Evolutionary conservation across 2,797 vertebrate species (phyloP), one percentile per base, ranked within the genome.

Genomic region (Cacajao melanocephalus): DNA sequence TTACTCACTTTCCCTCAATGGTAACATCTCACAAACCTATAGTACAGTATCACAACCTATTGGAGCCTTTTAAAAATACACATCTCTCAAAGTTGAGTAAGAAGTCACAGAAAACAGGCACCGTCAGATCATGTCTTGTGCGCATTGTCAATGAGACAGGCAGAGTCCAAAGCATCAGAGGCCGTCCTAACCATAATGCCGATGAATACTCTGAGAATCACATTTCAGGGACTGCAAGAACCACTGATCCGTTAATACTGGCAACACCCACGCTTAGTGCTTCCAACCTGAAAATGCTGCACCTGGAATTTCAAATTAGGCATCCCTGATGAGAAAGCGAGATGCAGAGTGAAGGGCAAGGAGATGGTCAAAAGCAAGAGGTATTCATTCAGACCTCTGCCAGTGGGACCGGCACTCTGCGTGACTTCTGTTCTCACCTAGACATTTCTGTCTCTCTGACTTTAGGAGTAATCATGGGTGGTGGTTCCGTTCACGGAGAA

Each of bases 221-320:
- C 33, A 33, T 80, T 79, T 70, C 61, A 87, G 81, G 46, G 12
- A 30, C 82, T 19, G 7, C 52, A 52, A 70, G 36, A 86, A 58
- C 15, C 87, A 26, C 22, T 36, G 7, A 50, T 24, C 14, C 33
- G 6, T 73, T 90, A 58, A 30, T 5, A 83, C 2, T 7, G 4
- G 46, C 72, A 75, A 24, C 7, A 0, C 44, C 26, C 36, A 64
- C 5, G 48, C n/a, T 79, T 26, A 55, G 73, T 20, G 55, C 88
- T 79, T 95, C 92, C 52, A 24, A 12, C 75, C 30, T 86, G 90
- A 80, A 94, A 95, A 95, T 46, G 9, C 14, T 24, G 22, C 58
- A n/a, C 48, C 76, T 33, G 48, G 61, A 81, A 88, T 87, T 85
- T 86, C 80, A 95, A 79, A 91, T 83, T 14, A 88, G 72, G 39